Base-by-base conservation (phyloP, 1,140 invertebrate genomes). In the Pteromalus puparum region DNA sequence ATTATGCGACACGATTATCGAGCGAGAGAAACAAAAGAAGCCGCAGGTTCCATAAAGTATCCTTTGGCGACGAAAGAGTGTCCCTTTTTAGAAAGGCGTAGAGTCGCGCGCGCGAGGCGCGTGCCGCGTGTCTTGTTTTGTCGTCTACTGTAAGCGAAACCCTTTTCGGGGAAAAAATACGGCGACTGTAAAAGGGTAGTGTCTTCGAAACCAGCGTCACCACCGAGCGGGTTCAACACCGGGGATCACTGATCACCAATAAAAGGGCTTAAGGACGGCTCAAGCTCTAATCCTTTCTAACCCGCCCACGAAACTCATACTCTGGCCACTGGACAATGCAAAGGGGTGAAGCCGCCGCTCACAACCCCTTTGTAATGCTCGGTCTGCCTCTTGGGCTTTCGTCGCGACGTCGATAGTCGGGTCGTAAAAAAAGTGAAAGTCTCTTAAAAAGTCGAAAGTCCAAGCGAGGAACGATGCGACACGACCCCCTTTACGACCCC, bases 221-320 rank as follows among this genome's bases (percentile, higher is more conserved):
- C 88, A 34, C 81, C 77, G 88, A 92, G 88, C 87, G 91, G 90
- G 89, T 91, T 91, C 90, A 90, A 88, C 82, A 89, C 86, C 90
- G 90, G 89, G 87, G 88, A 88, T 87, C 89, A 84, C 86, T 92
- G 88, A 93, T 92, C 90, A 92, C 91, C 90, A 91, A 92, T 92
- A 91, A 93, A 92, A 89, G 89, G 90, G 86, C 91, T 91, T 84
- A 89, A 88, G 74, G 81, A 10, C 24, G 86, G 73, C 78, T 87
- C 76, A 79, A 87, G 86, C 84, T 68, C 83, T 88, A 91, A 91
- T 91, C 89, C 90, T 92, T 92, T 92, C 86, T 86, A 91, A 88
- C 87, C 84, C 88, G 74, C 81, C 88, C 90, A 90, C 90, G 87
- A 78, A 87, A 83, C 75, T 85, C 74, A 87, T 89, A 86, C 86